A percentile compares a stretch with the other conserved stretches of the same genome.
These are phyloP conservation scores for Bhutanitis thaidina DNA, from an alignment of 2,888 invertebrate species.

Conservation along the genomic window DNA sequence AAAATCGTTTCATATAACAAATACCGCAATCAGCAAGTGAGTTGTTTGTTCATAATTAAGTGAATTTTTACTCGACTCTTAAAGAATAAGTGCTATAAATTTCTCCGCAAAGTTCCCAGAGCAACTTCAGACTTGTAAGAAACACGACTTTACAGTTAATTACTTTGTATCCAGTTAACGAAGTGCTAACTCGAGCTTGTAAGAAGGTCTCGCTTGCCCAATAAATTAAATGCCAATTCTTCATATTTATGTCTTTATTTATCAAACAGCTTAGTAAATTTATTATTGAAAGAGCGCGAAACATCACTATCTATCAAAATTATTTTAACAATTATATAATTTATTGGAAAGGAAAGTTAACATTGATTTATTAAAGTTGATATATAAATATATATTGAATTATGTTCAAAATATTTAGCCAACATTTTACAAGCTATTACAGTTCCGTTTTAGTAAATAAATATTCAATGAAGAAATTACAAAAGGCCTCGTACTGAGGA, in stretches of 20 bases:
- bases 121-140: constrained; percentile 43
- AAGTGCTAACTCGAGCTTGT: constrained; percentile 58
- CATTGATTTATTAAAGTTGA: too few relatives aligned
- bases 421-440: too few relatives aligned
- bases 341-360: too few relatives aligned
- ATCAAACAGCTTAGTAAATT: neutral
- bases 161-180: constrained; percentile 63
- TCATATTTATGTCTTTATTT: constrained; percentile 1
- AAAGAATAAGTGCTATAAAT: constrained; percentile 50
- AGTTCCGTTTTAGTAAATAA: too few relatives aligned
- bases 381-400: too few relatives aligned
- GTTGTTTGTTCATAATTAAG: constrained; percentile 16
- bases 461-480: too few relatives aligned
- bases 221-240: constrained; percentile 1
- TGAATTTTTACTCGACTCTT: constrained; percentile 26
- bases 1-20: neutral
- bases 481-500: too few relatives aligned
- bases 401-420: too few relatives aligned
- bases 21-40: neutral
- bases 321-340: too few relatives aligned
- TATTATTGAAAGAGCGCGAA: too few relatives aligned
- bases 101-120: constrained; percentile 35
- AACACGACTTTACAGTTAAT: constrained; percentile 56
- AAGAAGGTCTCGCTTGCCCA: constrained; percentile 34
- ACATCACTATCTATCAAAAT: too few relatives aligned